Conservation (phyloP, 2,113 vertebrate species). For the Istiophorus platypterus region DNA sequence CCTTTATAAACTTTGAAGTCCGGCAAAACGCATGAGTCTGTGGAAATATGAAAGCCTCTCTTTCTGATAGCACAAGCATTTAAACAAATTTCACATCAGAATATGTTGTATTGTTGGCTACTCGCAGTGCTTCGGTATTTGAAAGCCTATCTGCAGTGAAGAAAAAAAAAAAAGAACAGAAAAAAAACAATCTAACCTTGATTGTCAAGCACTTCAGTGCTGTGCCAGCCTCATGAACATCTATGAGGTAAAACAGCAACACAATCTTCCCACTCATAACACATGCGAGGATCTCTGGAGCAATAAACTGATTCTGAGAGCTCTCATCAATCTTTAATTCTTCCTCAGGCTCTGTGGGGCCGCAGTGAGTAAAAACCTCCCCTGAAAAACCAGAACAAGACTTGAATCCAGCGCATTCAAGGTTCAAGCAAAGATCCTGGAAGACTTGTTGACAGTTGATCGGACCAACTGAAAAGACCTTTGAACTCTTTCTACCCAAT, state of each 20-base stretch:
- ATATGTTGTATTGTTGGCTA: slow-evolving; percentile 50
- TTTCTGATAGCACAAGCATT: slow-evolving; percentile 55
- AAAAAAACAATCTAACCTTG: slow-evolving; percentile 69
- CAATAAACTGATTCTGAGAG: slow-evolving; percentile 83
- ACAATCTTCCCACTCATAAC: slow-evolving; percentile 79
- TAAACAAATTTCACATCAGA: slow-evolving; percentile 70
- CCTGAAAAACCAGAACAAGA: slow-evolving; percentile 67
- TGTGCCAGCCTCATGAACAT: slow-evolving; percentile 65
- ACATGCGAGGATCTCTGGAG: slow-evolving; percentile 78
- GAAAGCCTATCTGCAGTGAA: slow-evolving; percentile 52
- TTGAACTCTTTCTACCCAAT: slow-evolving; percentile 51
- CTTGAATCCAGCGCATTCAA: slow-evolving; percentile 65
- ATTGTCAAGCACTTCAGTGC: slow-evolving; percentile 74
- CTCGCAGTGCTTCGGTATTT: slow-evolving; percentile 43
- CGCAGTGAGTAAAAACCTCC: slow-evolving; percentile 69
- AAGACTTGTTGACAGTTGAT: slow-evolving; percentile 74
- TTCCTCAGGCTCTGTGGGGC: slow-evolving; percentile 71
- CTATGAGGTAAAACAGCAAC: slow-evolving; percentile 77
- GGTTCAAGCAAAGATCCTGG: slow-evolving; percentile 75
- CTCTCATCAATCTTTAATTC: slow-evolving; percentile 83
- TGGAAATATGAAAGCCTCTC: slow-evolving; percentile 56
- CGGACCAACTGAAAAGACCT: slow-evolving; percentile 62
- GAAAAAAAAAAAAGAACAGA: slow-evolving; percentile 4
- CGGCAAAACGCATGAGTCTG: slow-evolving; percentile 53
- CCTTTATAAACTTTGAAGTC: slow-evolving; percentile 66